Evolutionary conservation across 2,888 invertebrate genomes (phyloP).

Genomic region (Chrysolina haemoptera): DNA sequence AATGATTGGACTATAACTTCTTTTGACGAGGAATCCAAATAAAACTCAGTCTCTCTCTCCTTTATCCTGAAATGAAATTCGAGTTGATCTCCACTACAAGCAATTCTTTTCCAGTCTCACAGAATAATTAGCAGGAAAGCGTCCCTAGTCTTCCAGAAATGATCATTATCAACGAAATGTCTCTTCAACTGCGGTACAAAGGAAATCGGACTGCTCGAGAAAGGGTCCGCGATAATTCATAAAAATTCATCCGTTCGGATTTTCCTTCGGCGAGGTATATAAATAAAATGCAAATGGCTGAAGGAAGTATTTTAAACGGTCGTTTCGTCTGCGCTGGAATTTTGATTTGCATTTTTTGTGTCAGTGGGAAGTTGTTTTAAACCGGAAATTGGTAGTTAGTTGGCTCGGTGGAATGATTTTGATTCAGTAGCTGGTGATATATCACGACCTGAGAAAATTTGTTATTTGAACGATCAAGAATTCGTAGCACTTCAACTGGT

Average conservation of each 20-base stretch:
- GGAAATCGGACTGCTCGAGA: background rate
- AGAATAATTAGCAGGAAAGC: background rate
- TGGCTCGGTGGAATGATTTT: background rate
- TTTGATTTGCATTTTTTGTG: constrained; percentile 13
- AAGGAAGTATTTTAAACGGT: constrained; percentile 19
- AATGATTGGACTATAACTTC: no score
- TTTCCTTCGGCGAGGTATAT: constrained; percentile 10
- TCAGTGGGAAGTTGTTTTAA: constrained; percentile 3
- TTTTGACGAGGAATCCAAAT: background rate
- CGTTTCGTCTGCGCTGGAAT: constrained; percentile 13
- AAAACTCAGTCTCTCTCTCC: background rate
- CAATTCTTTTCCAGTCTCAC: background rate
- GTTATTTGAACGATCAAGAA: background rate
- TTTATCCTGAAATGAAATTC: background rate
- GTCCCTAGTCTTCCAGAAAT: constrained; percentile 1
- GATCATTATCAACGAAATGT: constrained; percentile 4
- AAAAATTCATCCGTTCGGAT: constrained; percentile 14
- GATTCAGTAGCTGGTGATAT: background rate
- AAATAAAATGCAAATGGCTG: constrained; percentile 20
- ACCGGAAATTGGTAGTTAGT: constrained; percentile 7
- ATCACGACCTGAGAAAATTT: background rate
- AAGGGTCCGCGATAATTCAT: constrained; percentile 1
- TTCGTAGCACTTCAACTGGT: no score
- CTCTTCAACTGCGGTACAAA: constrained; percentile 9
- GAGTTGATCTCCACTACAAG: background rate